Base-by-base conservation (phyloP, 2,888 invertebrate species). In the Dryadula phaetusa region DNA sequence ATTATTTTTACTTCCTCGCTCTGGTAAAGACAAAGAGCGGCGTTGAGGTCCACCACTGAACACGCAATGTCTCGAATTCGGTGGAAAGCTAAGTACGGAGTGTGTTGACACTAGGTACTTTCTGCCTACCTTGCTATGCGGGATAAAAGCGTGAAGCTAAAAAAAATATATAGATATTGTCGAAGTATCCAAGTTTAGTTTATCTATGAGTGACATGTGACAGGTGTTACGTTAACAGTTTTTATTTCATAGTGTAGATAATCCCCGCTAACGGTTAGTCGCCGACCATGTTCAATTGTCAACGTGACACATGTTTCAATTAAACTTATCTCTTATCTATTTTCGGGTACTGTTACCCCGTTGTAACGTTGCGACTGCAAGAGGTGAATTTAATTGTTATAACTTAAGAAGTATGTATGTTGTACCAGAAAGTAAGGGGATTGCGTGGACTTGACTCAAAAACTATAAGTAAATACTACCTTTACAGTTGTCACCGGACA, bases 231-330 rank as follows among this genome's bases (percentile, higher is more conserved):
- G 79, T 84, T 81, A 85, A 87, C 82, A 85, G 80, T 83, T 85
- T 87, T 85, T 87, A 85, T 85, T 80, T 75, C 78, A 75, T 78
- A 66, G 80, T 78, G 77, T 76, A 83, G 83, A 85, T 83, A 85
- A 80, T 79, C 75, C 75, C 78, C 77, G 79, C 76, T 74, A 76
- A 81, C 80, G 78, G 75, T 61, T 69, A 61, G 18, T 60, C 58
- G 42, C 62, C 66, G 56, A 71, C 66, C 66, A 64, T 58, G 64
- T 58, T 40, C 64, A 25, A 62, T 64, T 70, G 67, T 63, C 80
- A 80, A 77, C 73, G 70, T 75, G 79, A 86, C 91, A 92, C 90
- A 90, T 90, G 90, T 90, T 90, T 88, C 88, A 89, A 90, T 90
- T 88, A 89, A 81, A 84, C 73, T 87, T 90, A 90, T 90, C 90